Base-by-base conservation (phyloP, 2,113 vertebrate genomes). In the Paramisgurnus dabryanus region DNA sequence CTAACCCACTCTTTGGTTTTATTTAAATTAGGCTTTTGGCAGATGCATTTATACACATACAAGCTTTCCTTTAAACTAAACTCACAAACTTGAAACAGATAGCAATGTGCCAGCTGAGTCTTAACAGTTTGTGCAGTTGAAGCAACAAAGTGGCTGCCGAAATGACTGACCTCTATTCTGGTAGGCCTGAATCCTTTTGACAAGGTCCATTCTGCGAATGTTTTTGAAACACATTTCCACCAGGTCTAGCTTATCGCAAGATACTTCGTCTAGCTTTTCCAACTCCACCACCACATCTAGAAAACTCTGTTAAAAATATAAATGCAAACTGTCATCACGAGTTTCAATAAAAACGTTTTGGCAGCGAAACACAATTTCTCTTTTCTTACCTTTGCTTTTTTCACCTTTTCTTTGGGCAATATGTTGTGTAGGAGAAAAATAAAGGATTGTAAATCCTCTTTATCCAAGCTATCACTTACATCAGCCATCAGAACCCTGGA, bases 131-230 rank as follows among this genome's bases (percentile, higher is more conserved):
- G 45, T 47, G 7, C 10, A 47, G 10, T 47, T 47, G 45, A 47
- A 8, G 6, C 27, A 34, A 34, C 27, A 34, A 34, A 34, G 27
- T 45, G 6, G 5, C 4, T 45, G 43, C 43, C 5, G 43, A 45
- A 45, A 13, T 10, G 40, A 27, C 64, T 80, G 90, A 95, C 94
- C 90, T 87, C 88, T 88, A 0, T 87, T 84, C 39, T 86, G 92
- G 85, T 91, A 94, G n/a, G 88, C 91, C 73, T 92, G 89, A 43
- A 95, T 89, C 86, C 88, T 94, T 82, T 78, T 94, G 58, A 87
- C 91, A 84, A 95, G 84, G 70, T 95, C 94, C 18, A 90, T 87
- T 86, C 95, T 93, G 83, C 87, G 90, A 84, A 95, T 95, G 74
- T 60, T 91, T 76, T 2, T 83, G 68, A 95, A 88, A 80, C 91